Base-by-base conservation (phyloP, 2,113 vertebrate genomes). In the Zeus faber region DNA sequence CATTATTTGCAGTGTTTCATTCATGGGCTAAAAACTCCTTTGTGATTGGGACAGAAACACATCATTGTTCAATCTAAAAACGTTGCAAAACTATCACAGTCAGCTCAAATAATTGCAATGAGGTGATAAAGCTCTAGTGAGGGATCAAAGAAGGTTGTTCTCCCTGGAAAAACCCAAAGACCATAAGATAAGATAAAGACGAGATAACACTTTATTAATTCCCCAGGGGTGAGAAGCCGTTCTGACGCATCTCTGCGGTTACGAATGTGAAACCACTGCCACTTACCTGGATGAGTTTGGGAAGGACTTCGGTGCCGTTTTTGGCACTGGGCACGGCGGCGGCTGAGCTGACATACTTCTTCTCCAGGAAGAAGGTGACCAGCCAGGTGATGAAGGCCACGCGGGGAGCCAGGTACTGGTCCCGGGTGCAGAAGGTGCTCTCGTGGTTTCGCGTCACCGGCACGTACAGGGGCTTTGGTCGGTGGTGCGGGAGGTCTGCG, bases 311-410 rank as follows among this genome's bases (percentile, higher is more conserved):
- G 9, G 88, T 91, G 85, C 94, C 95, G 35, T 98, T 98, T 88
- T 94, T 98, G 62, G 90, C 74, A 74, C 74, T 91, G 71, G 91
- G 94, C 70, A 70, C 77, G 51, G 87, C 65, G 73, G 81, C 70
- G 79, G 91, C 70, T 80, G 91, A 85, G 83, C 90, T 89, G 76
- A 94, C 78, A 33, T 95, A 97, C 80, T 98, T 98, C 87, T 98
- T 97, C 87, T 98, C 96, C 79, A 98, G 92, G 91, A 98, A 99
- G 89, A 99, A 98, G 64, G 93, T 97, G 81, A 99, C 95, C 23
- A 99, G 89, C 97, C 96, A 99, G 71, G 93, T 96, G 88, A 99
- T 98, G 73, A 99, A 98, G 79, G 92, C 89, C 72, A 99, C 97
- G 17, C 95, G 92, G 63, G 97, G 95, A 65, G 93, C 91, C 89